Base-by-base conservation (phyloP, 2,797 vertebrate species). In the Furcifer pardalis region DNA sequence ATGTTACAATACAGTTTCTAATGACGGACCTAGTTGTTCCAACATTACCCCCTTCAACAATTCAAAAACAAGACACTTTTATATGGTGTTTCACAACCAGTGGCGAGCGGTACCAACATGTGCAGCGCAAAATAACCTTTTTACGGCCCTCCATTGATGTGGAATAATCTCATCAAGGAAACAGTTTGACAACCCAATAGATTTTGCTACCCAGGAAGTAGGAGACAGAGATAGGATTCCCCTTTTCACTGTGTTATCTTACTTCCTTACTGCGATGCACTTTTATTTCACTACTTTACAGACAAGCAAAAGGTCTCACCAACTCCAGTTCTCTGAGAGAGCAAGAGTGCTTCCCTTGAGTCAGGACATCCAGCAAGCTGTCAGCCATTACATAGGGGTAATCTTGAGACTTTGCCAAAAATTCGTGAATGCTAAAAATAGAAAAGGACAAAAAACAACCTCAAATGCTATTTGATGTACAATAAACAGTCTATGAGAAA, bases 341-440 rank as follows among this genome's bases (percentile, higher is more conserved):
- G 93, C 94, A 98, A 3, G 98, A 98, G 94, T 99, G 98, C 68
- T 97, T 97, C 87, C 99, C 98, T 84, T 97, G 97, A 6, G 98
- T 99, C 86, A 99, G 88, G 27, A 97, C 97, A 79, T 99, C 98
- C 93, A 99, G 94, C 68, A 99, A 94, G 88, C 97, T 98, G 93
- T 99, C 99, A 27, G 97, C 98, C 95, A 99, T 96, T 85, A 97
- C 96, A 92, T 97, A 97, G 15, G 97, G 96, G 52, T 98, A 97
- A 92, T 98, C 97, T 35, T 98, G 97, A 2, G 97, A 97, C 72
- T 97, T 98, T 90, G 97, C 95, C 92, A 99, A 93, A 92, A 97
- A 97, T 69, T 97, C 97, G 17, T 97, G 93, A 91, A 98, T 92
- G 87, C 98, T 99, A 59, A 90, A 94, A 68, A 93, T 19, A 52